Evolutionary conservation across 2,888 invertebrate genomes (phyloP).

Genomic region (Trisateles emortualis): DNA sequence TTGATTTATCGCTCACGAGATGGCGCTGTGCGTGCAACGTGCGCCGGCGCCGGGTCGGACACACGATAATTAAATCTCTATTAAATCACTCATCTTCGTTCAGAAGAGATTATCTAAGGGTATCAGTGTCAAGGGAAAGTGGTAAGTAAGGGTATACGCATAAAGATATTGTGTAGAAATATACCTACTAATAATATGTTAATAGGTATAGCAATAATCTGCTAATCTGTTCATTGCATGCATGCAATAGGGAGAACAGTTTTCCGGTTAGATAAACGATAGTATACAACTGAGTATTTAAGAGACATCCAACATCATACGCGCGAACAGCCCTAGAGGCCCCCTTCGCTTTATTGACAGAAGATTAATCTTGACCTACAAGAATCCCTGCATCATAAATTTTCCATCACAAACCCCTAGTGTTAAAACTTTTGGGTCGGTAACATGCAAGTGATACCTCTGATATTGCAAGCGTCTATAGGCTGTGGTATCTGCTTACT

Average conservation of each 20-base stretch:
- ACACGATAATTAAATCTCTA: conserved; percentile 60
- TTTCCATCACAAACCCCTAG: too few relatives aligned
- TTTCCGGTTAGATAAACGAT: neutral
- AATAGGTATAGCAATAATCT: neutral
- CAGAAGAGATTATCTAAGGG: conserved; percentile 56
- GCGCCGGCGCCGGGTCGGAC: conserved; percentile 49
- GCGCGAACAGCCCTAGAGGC: too few relatives aligned
- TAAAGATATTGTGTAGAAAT: conserved; percentile 7
- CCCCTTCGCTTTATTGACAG: too few relatives aligned
- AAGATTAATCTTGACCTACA: too few relatives aligned
- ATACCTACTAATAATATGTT: neutral
- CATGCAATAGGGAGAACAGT: neutral
- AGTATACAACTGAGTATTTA: neutral
- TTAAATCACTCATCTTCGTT: conserved; percentile 61
- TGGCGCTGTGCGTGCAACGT: conserved; percentile 43
- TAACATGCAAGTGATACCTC: too few relatives aligned
- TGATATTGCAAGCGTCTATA: too few relatives aligned
- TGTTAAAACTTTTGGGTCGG: too few relatives aligned
- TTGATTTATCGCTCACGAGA: conserved; percentile 58
- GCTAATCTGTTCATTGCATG: neutral
- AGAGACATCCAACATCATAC: too few relatives aligned
- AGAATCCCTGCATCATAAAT: too few relatives aligned
- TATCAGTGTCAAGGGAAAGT: conserved; percentile 58
- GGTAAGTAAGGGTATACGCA: conserved; percentile 43
- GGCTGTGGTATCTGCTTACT: too few relatives aligned